Percentiles rank a stretch among this genome's conserved stretches.
phyloP scores from a whole-genome alignment of 2,113 vertebrate genomes.

The Melanerpes aurifrons region DNA sequence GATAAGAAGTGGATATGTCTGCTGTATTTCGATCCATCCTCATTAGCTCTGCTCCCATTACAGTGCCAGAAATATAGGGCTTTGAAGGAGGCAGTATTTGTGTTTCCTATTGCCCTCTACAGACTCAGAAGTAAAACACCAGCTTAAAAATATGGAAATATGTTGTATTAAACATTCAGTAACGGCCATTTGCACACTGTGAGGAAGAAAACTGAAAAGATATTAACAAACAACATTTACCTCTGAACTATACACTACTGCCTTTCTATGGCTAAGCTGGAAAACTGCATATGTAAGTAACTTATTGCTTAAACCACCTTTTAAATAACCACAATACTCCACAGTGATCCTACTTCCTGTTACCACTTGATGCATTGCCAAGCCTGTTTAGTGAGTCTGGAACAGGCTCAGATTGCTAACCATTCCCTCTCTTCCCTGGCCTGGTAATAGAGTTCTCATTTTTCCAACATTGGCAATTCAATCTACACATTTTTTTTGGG shows the following conservation, averaged over 20 bases:
- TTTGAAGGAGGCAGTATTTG: neutral
- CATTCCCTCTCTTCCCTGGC: neutral
- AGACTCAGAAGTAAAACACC: neutral
- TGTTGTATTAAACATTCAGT: neutral
- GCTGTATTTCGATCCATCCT: neutral
- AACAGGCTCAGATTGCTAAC: neutral
- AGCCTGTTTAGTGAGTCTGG: neutral
- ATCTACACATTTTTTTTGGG: neutral
- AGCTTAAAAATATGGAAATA: neutral
- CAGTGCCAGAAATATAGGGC: neutral
- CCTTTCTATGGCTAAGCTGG: neutral
- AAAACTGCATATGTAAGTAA: neutral
- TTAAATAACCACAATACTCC: neutral
- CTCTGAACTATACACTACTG: neutral
- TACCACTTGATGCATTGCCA: neutral
- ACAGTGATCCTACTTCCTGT: neutral
- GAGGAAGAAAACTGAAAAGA: neutral
- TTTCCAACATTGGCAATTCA: neutral
- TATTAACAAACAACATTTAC: neutral
- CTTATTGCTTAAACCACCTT: neutral
- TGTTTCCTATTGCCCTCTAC: constrained; percentile 17
- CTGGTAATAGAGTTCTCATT: neutral
- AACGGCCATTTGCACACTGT: neutral
- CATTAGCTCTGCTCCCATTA: neutral
- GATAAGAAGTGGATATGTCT: neutral